Conservation (phyloP, 1,140 invertebrate species). For the Bradysia coprophila region DNA sequence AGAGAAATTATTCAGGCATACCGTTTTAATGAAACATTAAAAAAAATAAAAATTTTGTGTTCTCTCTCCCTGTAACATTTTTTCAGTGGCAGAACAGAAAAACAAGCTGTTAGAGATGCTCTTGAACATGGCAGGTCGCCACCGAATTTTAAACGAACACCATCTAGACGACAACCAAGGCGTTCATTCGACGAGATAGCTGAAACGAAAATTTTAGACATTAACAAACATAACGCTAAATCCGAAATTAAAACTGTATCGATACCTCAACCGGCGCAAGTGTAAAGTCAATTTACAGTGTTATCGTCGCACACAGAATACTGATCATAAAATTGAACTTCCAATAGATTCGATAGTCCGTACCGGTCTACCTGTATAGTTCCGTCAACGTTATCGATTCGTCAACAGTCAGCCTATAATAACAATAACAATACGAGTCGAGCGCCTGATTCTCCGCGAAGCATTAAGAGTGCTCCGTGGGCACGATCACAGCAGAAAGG, state of each 20-base stretch:
- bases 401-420: constrained; percentile 12
- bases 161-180: constrained; percentile 67
- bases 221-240: background rate
- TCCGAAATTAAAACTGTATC: constrained; percentile 11
- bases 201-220: constrained; percentile 24
- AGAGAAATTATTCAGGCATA: background rate
- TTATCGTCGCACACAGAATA: background rate
- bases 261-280: constrained; percentile 11
- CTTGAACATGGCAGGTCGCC: constrained; percentile 41
- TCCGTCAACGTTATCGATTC: constrained; percentile 20
- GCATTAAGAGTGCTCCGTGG: constrained; percentile 71
- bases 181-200: constrained; percentile 47
- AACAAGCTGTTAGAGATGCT: constrained; percentile 38
- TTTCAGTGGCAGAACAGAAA: constrained; percentile 43
- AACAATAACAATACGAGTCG: constrained; percentile 12
- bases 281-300: constrained; percentile 6
- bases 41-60: background rate
- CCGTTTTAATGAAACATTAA: background rate
- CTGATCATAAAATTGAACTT: background rate
- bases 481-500: constrained; percentile 45
- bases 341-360: constrained; percentile 24
- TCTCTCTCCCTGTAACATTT: constrained; percentile 1
- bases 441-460: constrained; percentile 45
- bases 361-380: constrained; percentile 29
- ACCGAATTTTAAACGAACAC: constrained; percentile 71